phyloP scores from a whole-genome alignment of 2,888 invertebrate genomes.

The Teleogryllus oceanicus region DNA sequence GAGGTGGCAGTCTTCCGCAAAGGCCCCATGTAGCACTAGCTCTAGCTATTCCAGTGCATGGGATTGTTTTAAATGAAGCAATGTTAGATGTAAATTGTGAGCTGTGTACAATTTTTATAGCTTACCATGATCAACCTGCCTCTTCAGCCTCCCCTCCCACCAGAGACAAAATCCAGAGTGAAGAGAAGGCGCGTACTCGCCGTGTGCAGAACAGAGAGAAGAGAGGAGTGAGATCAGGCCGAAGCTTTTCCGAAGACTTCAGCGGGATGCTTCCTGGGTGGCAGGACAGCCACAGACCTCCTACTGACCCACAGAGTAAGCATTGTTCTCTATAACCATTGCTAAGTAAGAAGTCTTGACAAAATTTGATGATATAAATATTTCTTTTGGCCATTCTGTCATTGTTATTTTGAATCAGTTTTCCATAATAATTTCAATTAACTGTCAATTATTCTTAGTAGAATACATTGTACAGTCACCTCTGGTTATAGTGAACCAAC shows the following conservation, averaged over 20 bases:
- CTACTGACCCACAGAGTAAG: background rate
- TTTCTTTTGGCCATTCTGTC: no score
- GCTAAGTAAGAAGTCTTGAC: no score
- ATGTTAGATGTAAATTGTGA: background rate
- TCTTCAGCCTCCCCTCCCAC: conserved; percentile 78
- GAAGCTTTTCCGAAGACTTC: conserved; percentile 44
- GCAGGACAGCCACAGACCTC: conserved; percentile 34
- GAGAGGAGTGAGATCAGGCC: conserved; percentile 42
- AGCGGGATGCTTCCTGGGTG: conserved; percentile 41
- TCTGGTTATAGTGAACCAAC: no score
- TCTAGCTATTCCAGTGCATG: no score
- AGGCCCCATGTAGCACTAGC: no score
- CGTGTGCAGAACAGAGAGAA: conserved; percentile 43
- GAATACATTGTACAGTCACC: no score
- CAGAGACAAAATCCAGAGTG: conserved; percentile 67
- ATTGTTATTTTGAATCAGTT: no score
- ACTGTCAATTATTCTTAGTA: no score
- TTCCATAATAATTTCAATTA: no score
- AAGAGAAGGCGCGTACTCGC: conserved; percentile 58
- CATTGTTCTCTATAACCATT: background rate
- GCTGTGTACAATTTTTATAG: conserved; percentile 27
- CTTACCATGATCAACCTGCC: conserved; percentile 65
- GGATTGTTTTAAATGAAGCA: no score
- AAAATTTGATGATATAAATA: no score
- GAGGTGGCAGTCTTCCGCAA: no score